Conservation (phyloP, 2,113 vertebrate genomes). For the Nesospiza acunhae region DNA sequence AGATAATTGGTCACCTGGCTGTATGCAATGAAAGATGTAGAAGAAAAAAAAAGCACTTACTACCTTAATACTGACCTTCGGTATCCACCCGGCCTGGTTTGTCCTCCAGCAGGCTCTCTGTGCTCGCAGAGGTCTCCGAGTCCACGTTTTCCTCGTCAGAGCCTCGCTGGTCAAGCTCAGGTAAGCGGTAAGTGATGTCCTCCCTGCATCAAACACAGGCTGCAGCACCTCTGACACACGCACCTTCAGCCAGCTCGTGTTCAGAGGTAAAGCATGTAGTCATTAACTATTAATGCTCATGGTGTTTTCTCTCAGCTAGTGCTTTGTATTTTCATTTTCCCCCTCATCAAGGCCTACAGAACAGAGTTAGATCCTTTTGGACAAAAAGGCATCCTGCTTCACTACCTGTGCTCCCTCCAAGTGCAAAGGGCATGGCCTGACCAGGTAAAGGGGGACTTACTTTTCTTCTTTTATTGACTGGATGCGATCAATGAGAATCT, state of each 20-base stretch:
- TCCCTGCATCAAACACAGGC: constrained; percentile 76
- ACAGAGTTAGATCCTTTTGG: neutral
- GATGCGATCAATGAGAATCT: constrained; percentile 88
- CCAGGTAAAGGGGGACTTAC: constrained; percentile 69
- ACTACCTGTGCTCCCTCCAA: neutral
- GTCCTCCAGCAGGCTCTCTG: constrained; percentile 93
- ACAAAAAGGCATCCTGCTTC: neutral
- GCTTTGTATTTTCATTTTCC: neutral
- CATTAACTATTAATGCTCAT: neutral
- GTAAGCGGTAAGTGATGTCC: constrained; percentile 90
- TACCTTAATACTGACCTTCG: constrained; percentile 91
- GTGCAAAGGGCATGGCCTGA: neutral
- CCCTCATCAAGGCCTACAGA: neutral
- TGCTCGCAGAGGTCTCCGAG: constrained; percentile 91
- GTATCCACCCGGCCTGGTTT: constrained; percentile 68
- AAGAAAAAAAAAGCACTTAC: constrained; percentile 51
- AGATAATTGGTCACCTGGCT: neutral
- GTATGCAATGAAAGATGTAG: neutral
- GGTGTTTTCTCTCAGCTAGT: neutral
- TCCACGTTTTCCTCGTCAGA: constrained; percentile 95
- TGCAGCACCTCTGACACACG: neutral
- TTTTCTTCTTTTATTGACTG: constrained; percentile 97
- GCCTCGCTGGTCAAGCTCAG: constrained; percentile 91
- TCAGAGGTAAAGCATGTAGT: neutral
- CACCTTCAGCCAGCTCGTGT: neutral